Conservation (phyloP, 2,888 invertebrate species). For the Tetrapedia diversipes region DNA sequence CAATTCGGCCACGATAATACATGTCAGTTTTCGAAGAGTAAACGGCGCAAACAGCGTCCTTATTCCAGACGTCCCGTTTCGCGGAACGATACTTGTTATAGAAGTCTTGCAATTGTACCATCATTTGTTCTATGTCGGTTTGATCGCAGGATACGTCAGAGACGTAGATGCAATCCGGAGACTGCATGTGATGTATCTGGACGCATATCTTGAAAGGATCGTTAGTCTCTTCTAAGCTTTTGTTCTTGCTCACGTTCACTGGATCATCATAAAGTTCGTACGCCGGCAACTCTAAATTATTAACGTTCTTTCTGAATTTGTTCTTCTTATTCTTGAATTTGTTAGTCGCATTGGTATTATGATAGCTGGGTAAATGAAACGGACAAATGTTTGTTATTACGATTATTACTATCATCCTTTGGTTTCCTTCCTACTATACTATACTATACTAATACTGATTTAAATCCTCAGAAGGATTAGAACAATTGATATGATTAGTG, state of each 20-base stretch:
- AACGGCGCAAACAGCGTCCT: conserved; percentile 84
- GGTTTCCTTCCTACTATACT: background rate
- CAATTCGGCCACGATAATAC: conserved; percentile 87
- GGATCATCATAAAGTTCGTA: background rate
- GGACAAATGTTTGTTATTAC: background rate
- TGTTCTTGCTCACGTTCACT: background rate
- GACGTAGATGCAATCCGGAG: conserved; percentile 87
- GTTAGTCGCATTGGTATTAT: no score
- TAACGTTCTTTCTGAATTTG: background rate
- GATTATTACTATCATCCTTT: background rate
- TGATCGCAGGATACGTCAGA: conserved; percentile 83
- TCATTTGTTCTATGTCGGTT: conserved; percentile 83
- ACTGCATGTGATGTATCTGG: conserved; percentile 83
- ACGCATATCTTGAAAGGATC: conserved; percentile 84
- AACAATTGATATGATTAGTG: no score
- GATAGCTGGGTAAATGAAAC: background rate
- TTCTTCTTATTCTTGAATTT: background rate
- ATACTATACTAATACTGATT: no score
- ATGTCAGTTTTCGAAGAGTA: conserved; percentile 83
- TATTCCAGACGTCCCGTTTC: conserved; percentile 82
- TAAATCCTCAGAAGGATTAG: no score
- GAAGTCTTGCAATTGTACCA: conserved; percentile 84
- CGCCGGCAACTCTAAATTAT: background rate
- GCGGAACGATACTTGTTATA: conserved; percentile 80
- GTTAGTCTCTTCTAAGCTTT: background rate